These are phyloP conservation scores for Ophion costatus DNA, from an alignment of 2,888 invertebrate species.

Conservation along the genomic window DNA sequence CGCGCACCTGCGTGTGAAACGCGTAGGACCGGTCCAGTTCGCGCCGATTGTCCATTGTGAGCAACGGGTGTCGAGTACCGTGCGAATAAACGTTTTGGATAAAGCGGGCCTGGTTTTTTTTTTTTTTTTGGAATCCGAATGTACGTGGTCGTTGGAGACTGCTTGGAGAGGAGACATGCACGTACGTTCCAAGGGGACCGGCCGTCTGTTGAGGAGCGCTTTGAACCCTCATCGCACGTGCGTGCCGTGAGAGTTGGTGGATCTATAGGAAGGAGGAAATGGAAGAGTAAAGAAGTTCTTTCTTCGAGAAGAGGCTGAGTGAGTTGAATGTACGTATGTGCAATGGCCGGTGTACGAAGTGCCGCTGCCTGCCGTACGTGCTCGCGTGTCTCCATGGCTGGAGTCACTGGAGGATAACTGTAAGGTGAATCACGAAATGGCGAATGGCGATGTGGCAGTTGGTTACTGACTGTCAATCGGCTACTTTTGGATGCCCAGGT, in stretches of 20 bases:
- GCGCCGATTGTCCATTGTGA: slow-evolving; percentile 4
- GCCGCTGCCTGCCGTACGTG: slow-evolving; percentile 61
- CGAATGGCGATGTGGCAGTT: slow-evolving; percentile 29
- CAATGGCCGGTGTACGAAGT: slow-evolving; percentile 42
- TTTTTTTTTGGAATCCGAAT: slow-evolving; percentile 13
- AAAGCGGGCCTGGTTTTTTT: neutral
- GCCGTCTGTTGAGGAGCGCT: slow-evolving; percentile 65
- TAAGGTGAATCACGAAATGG: slow-evolving; percentile 27
- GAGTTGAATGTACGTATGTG: slow-evolving; percentile 42
- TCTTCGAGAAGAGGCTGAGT: slow-evolving; percentile 37
- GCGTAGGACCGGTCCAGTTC: neutral
- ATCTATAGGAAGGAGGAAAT: slow-evolving; percentile 27
- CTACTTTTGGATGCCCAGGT: neutral
- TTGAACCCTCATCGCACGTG: slow-evolving; percentile 60
- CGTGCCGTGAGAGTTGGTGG: slow-evolving; percentile 42
- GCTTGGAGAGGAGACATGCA: slow-evolving; percentile 29
- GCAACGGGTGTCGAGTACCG: neutral
- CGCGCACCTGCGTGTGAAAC: slow-evolving; percentile 3
- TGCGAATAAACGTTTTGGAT: slow-evolving; percentile 13
- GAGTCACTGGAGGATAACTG: slow-evolving; percentile 21
- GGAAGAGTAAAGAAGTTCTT: slow-evolving; percentile 50
- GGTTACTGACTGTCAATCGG: neutral
- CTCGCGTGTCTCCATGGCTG: slow-evolving; percentile 34
- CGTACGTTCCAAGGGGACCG: slow-evolving; percentile 52
- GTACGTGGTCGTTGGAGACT: neutral